These are phyloP conservation scores for Drosophila meridionalis DNA, from an alignment of 2,888 invertebrate species.

Conservation along the genomic window DNA sequence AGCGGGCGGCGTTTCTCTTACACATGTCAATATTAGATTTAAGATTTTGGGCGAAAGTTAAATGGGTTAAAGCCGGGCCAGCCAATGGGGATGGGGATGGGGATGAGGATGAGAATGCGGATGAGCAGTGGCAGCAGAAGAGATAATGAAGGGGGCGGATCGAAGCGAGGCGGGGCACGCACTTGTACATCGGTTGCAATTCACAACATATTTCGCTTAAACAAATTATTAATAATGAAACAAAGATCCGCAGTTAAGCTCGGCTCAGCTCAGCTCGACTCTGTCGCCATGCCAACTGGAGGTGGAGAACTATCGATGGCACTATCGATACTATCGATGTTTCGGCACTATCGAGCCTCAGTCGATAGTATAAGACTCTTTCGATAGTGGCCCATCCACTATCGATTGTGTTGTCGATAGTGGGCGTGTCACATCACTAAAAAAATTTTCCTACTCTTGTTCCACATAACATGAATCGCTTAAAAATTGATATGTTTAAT, in stretches of 20 bases:
- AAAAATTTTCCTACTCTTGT: too few species aligned
- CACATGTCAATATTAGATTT: conserved; percentile 77
- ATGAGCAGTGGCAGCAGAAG: background rate
- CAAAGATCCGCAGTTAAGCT: background rate
- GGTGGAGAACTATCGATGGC: too few species aligned
- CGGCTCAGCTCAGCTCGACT: background rate
- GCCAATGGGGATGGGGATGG: background rate
- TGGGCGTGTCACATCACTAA: too few species aligned
- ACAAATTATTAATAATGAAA: conserved; percentile 6
- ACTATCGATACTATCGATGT: too few species aligned
- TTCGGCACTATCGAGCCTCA: too few species aligned
- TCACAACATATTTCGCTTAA: conserved; percentile 11
- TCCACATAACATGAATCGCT: too few species aligned
- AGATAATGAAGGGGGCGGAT: background rate
- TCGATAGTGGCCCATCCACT: too few species aligned
- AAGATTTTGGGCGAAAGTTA: conserved; percentile 67
- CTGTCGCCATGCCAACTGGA: background rate
- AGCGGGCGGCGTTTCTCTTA: conserved; percentile 46
- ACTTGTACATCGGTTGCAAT: conserved; percentile 56
- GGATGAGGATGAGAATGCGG: conserved; percentile 11
- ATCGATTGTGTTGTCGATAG: too few species aligned
- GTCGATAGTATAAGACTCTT: too few species aligned
- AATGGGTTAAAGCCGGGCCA: conserved; percentile 62
- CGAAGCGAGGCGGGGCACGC: background rate
- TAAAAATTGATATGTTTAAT: too few species aligned